Conservation (phyloP, 2,797 vertebrate species). For the Peromyscus melanophrys region DNA sequence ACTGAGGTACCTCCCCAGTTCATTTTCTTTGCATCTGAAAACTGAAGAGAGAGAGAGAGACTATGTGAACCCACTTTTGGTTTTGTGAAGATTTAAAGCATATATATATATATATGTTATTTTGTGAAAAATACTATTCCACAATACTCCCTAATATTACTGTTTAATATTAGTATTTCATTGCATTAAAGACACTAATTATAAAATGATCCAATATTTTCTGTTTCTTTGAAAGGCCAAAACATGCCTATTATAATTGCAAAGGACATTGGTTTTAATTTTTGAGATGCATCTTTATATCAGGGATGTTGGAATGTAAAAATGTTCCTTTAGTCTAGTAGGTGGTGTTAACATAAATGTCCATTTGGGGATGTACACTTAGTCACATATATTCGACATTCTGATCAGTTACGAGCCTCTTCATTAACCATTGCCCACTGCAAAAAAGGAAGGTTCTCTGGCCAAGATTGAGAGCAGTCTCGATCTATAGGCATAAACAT, state of each 20-base stretch:
- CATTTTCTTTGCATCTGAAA: not conserved
- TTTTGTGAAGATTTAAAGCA: constrained; percentile 18
- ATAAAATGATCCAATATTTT: not conserved
- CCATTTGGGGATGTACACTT: not conserved
- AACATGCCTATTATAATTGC: not conserved
- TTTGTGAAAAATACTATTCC: not conserved
- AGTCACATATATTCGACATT: not conserved
- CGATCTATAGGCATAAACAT: not conserved
- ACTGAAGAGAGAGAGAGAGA: not conserved
- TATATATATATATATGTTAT: not conserved
- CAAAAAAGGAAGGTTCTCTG: not conserved
- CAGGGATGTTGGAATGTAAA: not conserved
- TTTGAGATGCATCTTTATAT: not conserved
- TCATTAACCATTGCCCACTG: not conserved
- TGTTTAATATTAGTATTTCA: not conserved
- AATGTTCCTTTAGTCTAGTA: not conserved
- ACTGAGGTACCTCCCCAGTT: not conserved
- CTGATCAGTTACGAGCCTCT: not conserved
- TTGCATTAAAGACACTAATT: not conserved
- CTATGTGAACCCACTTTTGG: not conserved
- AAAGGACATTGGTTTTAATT: not conserved
- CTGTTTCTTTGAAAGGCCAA: not conserved
- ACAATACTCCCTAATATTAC: not conserved
- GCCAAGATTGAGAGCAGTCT: not conserved
- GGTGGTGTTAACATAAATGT: not conserved